A percentile compares a stretch with the other conserved stretches of the same genome.
These are phyloP conservation scores for Scleropages formosus DNA, from an alignment of 2,797 vertebrate species.

Conservation along the genomic window DNA sequence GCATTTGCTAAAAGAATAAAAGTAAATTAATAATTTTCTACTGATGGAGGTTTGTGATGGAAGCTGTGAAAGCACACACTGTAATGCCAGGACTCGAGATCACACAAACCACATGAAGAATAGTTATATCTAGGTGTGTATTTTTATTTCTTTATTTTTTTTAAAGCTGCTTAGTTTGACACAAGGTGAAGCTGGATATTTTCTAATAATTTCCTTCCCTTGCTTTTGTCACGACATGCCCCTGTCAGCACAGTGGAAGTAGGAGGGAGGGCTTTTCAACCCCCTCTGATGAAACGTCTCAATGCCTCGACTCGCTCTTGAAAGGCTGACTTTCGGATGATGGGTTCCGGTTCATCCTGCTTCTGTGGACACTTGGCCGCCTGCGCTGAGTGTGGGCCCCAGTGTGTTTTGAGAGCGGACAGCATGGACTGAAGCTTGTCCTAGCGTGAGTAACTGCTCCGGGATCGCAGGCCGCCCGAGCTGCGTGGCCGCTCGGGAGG, in stretches of 20 bases:
- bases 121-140: too few species aligned
- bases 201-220: too few species aligned
- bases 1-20: too few species aligned
- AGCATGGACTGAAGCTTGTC: conserved; percentile 42
- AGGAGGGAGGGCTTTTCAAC: not conserved
- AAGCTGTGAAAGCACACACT: too few species aligned
- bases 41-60: too few species aligned
- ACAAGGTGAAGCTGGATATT: too few species aligned
- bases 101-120: too few species aligned
- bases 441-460: conserved; percentile 43
- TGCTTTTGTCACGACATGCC: not conserved
- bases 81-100: too few species aligned
- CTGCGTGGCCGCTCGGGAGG: not conserved
- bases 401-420: conserved; percentile 35
- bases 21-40: too few species aligned
- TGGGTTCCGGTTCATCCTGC: not conserved
- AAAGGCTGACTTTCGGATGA: not conserved
- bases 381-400: conserved; percentile 31
- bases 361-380: not conserved
- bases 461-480: conserved; percentile 36
- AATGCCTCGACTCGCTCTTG: not conserved
- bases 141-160: not conserved
- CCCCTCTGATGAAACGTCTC: not conserved
- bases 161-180: not conserved
- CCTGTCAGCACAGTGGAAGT: not conserved